Base-by-base conservation (phyloP, 37 sponge, comb jelly and placozoan genomes). In the Amphimedon queenslandica region DNA sequence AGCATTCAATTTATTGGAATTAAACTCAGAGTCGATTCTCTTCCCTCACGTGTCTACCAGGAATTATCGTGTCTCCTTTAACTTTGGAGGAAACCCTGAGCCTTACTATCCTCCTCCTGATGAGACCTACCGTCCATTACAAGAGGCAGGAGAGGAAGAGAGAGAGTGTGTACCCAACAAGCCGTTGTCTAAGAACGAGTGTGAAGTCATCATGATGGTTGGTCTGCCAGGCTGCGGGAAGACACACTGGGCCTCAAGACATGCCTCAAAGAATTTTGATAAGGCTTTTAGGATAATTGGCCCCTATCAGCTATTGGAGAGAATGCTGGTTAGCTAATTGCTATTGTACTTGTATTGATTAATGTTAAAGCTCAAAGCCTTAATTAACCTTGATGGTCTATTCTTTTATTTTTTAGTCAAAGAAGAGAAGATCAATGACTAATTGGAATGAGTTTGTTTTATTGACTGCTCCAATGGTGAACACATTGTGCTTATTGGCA, bases 161-260 rank as follows among this genome's bases (percentile, higher is more conserved):
- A 37, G 34, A 25, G 58, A 36, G 4, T 29, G 35, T 24, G 74
- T 60, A 4, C 37, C 33, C 25, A 61, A 28, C n/a, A 5, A 4
- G 2, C 87, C 80, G 16, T 34, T 35, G 35, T 36, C 40, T 25
- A 71, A 77, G 33, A 66, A 40, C 0, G 78, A 77, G 31, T 72
- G 83, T 67, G 81, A 91, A 75, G 87, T 94, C 39, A 20, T 94
- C 0, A 67, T 94, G 73, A 75, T 94, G 87, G 74, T 98, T 31
- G 99, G 99, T 0, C 76, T 98, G 40, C 99, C 99, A 36, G 92
- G 83, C 28, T 68, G 80, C 36, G 99, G 99, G n/a, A 98, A 98
- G 93, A 92, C 96, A 67, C 94, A 84, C 0, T 98, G 99, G 99
- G 94, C 86, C 0, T 68, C 80, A 77, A 94, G 84, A 63, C 83